Conservation (phyloP, 2,888 invertebrate species). For the Adineta ricciae region DNA sequence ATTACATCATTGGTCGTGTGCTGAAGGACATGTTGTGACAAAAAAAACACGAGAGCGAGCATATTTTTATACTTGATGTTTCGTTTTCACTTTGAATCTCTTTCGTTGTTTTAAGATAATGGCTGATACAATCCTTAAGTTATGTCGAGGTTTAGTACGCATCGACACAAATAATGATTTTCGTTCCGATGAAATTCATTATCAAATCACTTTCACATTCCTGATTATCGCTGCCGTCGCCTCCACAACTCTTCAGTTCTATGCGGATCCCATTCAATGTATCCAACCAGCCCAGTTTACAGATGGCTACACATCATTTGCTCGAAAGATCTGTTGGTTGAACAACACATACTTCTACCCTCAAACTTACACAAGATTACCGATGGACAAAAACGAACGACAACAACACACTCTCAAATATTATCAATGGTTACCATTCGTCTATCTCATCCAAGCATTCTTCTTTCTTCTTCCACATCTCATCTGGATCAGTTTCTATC, state of each 20-base stretch:
- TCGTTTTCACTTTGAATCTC: too few species aligned
- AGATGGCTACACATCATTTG: background rate
- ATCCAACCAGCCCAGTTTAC: slow-evolving; percentile 13
- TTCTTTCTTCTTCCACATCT: slow-evolving; percentile 28
- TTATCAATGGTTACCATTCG: slow-evolving; percentile 34
- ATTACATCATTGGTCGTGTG: background rate
- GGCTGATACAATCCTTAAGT: background rate
- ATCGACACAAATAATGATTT: background rate
- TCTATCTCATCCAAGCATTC: slow-evolving; percentile 27
- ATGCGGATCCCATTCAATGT: background rate
- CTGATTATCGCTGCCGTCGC: background rate
- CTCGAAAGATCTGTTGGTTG: too few species aligned
- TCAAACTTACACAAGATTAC: slow-evolving; percentile 26
- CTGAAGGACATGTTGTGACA: background rate
- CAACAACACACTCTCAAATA: slow-evolving; percentile 24
- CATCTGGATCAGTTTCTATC: slow-evolving; percentile 22
- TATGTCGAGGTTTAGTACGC: background rate
- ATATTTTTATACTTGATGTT: too few species aligned
- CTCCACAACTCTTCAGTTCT: background rate
- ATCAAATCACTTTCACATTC: background rate
- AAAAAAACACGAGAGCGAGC: too few species aligned
- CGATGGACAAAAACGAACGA: slow-evolving; percentile 23
- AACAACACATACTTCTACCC: slow-evolving; percentile 33
- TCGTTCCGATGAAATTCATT: slow-evolving; percentile 3
- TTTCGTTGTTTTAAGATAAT: background rate